A percentile compares a stretch with the other conserved stretches of the same genome.
phyloP scores from a whole-genome alignment of 2,113 vertebrate genomes.

The Mesoclemmys tuberculata region DNA sequence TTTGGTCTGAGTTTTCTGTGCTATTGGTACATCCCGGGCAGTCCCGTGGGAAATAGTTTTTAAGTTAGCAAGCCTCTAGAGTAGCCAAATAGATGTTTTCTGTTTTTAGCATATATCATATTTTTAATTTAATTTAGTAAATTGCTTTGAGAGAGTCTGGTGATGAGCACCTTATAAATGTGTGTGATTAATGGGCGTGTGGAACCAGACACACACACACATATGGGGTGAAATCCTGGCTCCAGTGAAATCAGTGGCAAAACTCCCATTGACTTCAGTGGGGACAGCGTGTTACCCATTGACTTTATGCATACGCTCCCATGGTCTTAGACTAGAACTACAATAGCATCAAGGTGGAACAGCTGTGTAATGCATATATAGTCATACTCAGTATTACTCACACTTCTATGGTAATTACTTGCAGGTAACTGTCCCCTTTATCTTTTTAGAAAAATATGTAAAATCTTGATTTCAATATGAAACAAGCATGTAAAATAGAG shows the following conservation, averaged over 20 bases:
- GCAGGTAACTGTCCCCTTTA: background rate
- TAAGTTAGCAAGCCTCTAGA: background rate
- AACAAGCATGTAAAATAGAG: background rate
- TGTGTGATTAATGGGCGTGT: background rate
- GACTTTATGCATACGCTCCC: background rate
- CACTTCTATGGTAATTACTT: background rate
- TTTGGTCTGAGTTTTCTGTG: background rate
- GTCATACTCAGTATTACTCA: background rate
- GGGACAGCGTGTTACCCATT: background rate
- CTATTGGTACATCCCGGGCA: background rate
- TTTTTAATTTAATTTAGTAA: conserved; percentile 34
- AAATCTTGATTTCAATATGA: background rate
- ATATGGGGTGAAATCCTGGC: background rate
- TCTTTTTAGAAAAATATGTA: background rate
- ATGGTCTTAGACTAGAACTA: background rate
- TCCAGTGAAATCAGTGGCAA: background rate
- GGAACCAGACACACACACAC: background rate
- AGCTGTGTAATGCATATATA: background rate
- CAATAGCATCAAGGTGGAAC: background rate
- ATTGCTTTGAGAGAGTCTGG: background rate
- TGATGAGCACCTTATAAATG: background rate
- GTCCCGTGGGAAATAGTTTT: background rate
- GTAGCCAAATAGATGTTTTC: background rate
- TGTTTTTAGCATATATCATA: background rate
- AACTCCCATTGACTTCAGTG: background rate